Conservation (phyloP, 1,140 invertebrate genomes). For the Drosophila persimilis region DNA sequence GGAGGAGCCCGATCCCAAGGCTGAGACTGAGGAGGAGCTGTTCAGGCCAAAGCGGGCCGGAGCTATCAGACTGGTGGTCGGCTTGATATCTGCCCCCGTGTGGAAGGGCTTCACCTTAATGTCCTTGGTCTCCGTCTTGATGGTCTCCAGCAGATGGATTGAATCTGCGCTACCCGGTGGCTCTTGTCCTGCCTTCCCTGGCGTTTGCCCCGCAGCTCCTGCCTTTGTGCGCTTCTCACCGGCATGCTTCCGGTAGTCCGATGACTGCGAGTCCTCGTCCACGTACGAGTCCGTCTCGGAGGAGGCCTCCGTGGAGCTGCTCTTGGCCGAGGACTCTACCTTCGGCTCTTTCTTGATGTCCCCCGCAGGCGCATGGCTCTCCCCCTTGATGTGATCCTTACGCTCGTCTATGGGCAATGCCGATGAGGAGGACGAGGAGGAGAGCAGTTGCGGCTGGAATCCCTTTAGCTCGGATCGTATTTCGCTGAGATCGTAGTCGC, state of each 20-base stretch:
- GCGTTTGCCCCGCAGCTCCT: constrained; percentile 18
- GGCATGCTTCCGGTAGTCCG: constrained; percentile 59
- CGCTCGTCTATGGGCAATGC: constrained; percentile 36
- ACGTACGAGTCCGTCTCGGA: constrained; percentile 77
- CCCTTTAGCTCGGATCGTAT: constrained; percentile 93
- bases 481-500: constrained; percentile 92
- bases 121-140: constrained; percentile 46
- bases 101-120: constrained; percentile 40
- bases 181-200: too few species aligned
- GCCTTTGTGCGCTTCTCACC: constrained; percentile 29
- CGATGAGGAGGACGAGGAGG: background rate
- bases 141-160: constrained; percentile 20
- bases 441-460: constrained; percentile 82
- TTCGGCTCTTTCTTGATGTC: constrained; percentile 61
- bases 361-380: constrained; percentile 17
- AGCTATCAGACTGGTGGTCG: constrained; percentile 40
- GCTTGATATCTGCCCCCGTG: constrained; percentile 39
- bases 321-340: constrained; percentile 51
- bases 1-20: constrained; percentile 2
- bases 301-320: constrained; percentile 73
- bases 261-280: constrained; percentile 82
- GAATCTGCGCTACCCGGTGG: too few species aligned
- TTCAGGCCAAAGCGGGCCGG: constrained; percentile 48
- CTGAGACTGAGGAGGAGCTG: constrained; percentile 5
- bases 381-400: constrained; percentile 45